These are phyloP conservation scores for Melolontha melolontha DNA, from an alignment of 2,888 invertebrate genomes.

Conservation along the genomic window DNA sequence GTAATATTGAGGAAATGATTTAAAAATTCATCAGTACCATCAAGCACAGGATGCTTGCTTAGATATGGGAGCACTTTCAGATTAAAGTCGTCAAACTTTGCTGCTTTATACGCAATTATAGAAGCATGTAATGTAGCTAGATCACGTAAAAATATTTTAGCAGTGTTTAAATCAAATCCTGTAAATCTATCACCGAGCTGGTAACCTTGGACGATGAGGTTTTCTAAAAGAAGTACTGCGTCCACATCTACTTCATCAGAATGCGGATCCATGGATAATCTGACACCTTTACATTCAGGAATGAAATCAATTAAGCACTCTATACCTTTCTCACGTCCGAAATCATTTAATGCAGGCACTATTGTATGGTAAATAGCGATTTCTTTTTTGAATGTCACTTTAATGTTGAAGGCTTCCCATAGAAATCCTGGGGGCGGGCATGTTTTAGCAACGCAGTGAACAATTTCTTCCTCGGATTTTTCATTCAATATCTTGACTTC, in stretches of 20 bases:
- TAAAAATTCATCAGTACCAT: neutral
- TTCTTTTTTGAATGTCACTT: conserved; percentile 68
- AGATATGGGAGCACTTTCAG: conserved; percentile 58
- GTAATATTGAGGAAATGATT: neutral
- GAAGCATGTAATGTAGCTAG: conserved; percentile 69
- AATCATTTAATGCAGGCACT: conserved; percentile 62
- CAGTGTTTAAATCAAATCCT: conserved; percentile 66
- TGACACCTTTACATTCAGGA: conserved; percentile 66
- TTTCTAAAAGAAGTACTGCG: conserved; percentile 69
- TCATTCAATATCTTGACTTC: conserved; percentile 48
- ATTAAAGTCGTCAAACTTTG: conserved; percentile 62
- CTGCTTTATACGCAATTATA: conserved; percentile 66
- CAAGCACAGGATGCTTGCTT: conserved; percentile 1
- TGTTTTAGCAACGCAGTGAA: conserved; percentile 68
- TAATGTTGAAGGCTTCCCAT: conserved; percentile 66
- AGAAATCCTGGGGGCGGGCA: conserved; percentile 67
- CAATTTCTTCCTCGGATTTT: conserved; percentile 52
- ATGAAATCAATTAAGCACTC: conserved; percentile 56
- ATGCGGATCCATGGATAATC: conserved; percentile 55
- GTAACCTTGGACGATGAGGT: conserved; percentile 66
- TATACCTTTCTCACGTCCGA: conserved; percentile 63
- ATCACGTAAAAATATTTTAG: conserved; percentile 63
- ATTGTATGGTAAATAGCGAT: conserved; percentile 66
- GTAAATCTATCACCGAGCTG: conserved; percentile 63
- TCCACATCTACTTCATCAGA: conserved; percentile 64